Base-by-base conservation (phyloP, 1,140 invertebrate genomes). In the Sminthurides bifidus region DNA sequence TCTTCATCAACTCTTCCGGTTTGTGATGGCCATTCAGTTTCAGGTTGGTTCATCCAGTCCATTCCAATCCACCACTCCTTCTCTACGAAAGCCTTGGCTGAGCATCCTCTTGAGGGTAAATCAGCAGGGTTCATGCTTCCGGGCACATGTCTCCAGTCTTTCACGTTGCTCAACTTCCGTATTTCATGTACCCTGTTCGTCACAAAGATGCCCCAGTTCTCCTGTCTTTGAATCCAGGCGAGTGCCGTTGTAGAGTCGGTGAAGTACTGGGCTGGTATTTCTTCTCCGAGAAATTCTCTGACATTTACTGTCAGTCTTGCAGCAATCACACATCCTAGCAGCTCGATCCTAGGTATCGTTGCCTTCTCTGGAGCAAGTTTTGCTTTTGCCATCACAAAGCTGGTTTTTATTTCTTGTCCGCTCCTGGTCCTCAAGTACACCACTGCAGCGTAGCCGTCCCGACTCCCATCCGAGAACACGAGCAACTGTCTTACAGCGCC, bases 401-500 rank as follows among this genome's bases (percentile, higher is more conserved):
- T 40, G 3, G n/a, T n/a, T n/a, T n/a, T n/a, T n/a, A n/a, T n/a
- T n/a, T n/a, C n/a, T n/a, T n/a, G n/a, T n/a, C n/a, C n/a, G n/a
- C n/a, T n/a, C n/a, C n/a, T n/a, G n/a, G n/a, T n/a, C n/a, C n/a
- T n/a, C n/a, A n/a, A n/a, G n/a, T n/a, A n/a, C n/a, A 66, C 38
- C 14, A 48, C 65, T 12, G 66, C 65, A 8, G 61, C 69, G 49
- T 68, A 72, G 8, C 61, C 66, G 12, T 44, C 54, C 45, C 65
- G 44, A 38, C 65, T 68, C 3, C 69, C 70, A 59, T 72, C 70
- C 31, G 64, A 66, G 55, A 70, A 72, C 31, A 66, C 41, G 54
- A 64, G 23, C 10, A 23, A 38, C 30, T 59, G 3, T 2, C 15
- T 31, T 56, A 50, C 23, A 8, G n/a, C 3, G 15, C 3, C 1